A percentile compares a stretch with the other conserved stretches of the same genome.
Conservation (phyloP, 2,113 vertebrate species). For the Excalfactoria chinensis region DNA sequence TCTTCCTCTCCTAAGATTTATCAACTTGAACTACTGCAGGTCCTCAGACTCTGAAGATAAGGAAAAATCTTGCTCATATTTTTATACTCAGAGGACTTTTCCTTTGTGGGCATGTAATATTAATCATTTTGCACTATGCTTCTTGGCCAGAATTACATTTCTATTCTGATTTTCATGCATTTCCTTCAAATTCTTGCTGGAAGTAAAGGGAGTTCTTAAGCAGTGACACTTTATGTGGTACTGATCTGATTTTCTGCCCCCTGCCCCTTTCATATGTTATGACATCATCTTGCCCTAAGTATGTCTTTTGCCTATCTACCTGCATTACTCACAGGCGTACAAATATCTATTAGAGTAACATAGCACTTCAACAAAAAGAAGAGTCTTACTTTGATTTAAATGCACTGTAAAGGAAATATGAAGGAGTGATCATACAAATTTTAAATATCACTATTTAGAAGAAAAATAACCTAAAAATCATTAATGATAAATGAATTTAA, state of each 20-base stretch:
- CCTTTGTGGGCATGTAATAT: neutral
- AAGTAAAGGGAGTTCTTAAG: neutral
- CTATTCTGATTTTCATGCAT: neutral
- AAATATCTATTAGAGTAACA: neutral
- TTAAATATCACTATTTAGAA: neutral
- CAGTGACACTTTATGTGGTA: neutral
- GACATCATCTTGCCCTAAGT: neutral
- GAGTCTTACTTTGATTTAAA: neutral
- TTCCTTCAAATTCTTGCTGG: neutral
- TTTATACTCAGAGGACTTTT: neutral
- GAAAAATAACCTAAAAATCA: conserved; percentile 8
- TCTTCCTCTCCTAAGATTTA: neutral
- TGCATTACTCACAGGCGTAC: neutral
- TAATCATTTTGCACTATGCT: neutral
- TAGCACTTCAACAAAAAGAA: neutral
- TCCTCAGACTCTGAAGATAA: neutral
- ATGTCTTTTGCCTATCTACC: neutral
- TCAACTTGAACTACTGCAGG: neutral
- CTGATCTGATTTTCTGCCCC: neutral
- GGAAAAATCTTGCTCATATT: neutral
- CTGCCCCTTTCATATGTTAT: neutral
- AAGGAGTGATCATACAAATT: neutral
- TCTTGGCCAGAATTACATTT: neutral
- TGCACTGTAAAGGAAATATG: neutral
- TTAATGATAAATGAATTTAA: conserved; percentile 21